Percentiles rank a stretch among this genome's conserved stretches.
Conservation (phyloP, 2,113 vertebrate species). For the Prunella himalayana region DNA sequence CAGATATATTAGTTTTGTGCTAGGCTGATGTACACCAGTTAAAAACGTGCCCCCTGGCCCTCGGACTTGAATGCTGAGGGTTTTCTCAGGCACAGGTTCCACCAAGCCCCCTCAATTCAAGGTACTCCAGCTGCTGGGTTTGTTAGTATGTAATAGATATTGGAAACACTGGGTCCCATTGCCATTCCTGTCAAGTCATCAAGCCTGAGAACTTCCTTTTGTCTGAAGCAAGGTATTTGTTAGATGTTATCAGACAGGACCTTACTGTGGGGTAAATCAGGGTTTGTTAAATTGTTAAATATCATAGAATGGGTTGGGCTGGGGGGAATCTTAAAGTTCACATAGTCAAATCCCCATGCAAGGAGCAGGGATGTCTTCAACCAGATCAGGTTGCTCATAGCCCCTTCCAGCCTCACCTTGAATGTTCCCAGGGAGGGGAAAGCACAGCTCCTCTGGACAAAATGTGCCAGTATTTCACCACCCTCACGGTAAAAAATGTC, state of each 20-base stretch:
- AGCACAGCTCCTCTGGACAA: not conserved
- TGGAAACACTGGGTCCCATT: not conserved
- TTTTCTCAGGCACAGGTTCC: not conserved
- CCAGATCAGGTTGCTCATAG: not conserved
- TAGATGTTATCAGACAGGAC: not conserved
- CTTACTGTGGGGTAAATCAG: not conserved
- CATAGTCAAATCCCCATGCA: not conserved
- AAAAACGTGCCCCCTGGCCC: not conserved
- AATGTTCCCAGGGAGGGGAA: not conserved
- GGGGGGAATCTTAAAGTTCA: not conserved
- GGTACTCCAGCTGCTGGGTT: not conserved
- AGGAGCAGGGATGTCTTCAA: not conserved
- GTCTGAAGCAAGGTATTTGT: not conserved
- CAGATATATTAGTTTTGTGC: not conserved
- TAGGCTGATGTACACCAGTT: not conserved
- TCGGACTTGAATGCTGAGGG: not conserved
- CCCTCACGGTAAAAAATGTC: not conserved
- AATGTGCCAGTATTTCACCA: not conserved
- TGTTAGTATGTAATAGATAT: not conserved
- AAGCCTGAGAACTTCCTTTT: not conserved
- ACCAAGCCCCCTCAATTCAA: not conserved
- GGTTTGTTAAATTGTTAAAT: not conserved
- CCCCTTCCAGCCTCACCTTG: not conserved
- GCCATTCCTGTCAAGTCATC: not conserved
- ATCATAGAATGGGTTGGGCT: not conserved